A percentile compares a stretch with the other conserved stretches of the same genome.
These are phyloP conservation scores for Drosophila nigritarsus DNA, from an alignment of 2,888 invertebrate species.

Conservation along the genomic window DNA sequence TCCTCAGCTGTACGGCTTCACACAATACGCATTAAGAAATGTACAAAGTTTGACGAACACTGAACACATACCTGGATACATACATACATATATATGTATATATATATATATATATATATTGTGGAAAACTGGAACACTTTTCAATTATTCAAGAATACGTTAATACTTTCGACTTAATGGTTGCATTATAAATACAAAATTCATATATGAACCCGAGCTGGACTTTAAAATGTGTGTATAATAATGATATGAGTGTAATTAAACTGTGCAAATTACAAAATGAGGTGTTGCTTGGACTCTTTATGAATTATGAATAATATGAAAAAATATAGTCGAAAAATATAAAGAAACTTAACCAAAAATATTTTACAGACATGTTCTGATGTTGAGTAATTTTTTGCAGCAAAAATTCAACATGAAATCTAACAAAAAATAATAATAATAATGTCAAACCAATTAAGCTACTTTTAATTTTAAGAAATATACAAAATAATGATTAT, in stretches of 20 bases:
- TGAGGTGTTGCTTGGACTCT: neutral
- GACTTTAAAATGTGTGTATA: neutral
- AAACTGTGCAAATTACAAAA: neutral
- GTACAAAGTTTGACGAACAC: neutral
- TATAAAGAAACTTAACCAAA: neutral
- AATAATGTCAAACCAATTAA: neutral
- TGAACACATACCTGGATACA: neutral
- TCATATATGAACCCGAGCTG: constrained; percentile 20
- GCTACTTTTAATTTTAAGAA: neutral
- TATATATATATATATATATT: neutral
- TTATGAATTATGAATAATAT: neutral
- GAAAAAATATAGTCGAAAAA: neutral
- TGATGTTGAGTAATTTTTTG: neutral
- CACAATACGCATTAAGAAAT: constrained; percentile 32
- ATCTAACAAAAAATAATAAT: neutral
- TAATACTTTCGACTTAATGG: neutral
- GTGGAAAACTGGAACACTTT: neutral
- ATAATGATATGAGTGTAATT: neutral
- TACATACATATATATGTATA: neutral
- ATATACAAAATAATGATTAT: too few species aligned
- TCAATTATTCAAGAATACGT: constrained; percentile 27
- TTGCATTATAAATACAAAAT: constrained; percentile 16
- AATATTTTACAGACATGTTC: neutral
- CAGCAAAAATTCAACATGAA: too few species aligned
- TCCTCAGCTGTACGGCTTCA: constrained; percentile 42